Evolutionary conservation across 2,113 vertebrate species (phyloP), one percentile per base, ranked within the genome.

Genomic region (Psammodynastes pulverulentus): DNA sequence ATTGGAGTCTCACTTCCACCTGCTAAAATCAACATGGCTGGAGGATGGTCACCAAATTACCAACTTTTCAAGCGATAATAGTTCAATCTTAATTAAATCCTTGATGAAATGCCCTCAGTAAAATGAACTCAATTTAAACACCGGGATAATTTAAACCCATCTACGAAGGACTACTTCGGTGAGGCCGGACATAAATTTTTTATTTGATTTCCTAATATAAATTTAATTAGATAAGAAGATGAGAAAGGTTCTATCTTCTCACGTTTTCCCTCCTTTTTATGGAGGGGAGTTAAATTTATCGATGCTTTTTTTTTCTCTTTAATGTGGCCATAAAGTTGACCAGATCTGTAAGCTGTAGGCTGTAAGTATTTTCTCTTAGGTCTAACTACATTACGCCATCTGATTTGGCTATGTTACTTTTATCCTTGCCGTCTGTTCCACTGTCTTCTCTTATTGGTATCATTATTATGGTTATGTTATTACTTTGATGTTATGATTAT

Each of bases 61-160:
- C 53, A 89, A 95, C 54, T 96, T 96, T 96, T 95, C 94, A 95
- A 58, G 95, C 96, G 92, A 96, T 96, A 97, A 97, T 93, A 97
- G 94, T 97, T 97, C 97, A 90, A 95, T 94, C 92, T 96, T 97
- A 98, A 97, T 98, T 97, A 97, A 97, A 97, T 96, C 94, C 91
- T 95, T 97, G 97, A 97, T 97, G 95, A 97, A 97, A 97, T 54
- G 94, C 92, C 95, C 93, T 96, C 93, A 96, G 93, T 96, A 95
- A 97, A 97, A 97, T 97, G 96, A 97, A 96, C 95, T 97, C 97
- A 93, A 43, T 97, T 97, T 88, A 79, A 96, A 97, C 94, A 94
- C 88, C 87, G 96, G 54, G 93, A 96, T 97, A 96, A 98, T 97
- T 97, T 97, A 97, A 97, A 94, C 96, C 95, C 94, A 86, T 95